These are phyloP conservation scores for Malthinus seriepunctatus DNA, from an alignment of 2,888 invertebrate genomes.

Conservation along the genomic window DNA sequence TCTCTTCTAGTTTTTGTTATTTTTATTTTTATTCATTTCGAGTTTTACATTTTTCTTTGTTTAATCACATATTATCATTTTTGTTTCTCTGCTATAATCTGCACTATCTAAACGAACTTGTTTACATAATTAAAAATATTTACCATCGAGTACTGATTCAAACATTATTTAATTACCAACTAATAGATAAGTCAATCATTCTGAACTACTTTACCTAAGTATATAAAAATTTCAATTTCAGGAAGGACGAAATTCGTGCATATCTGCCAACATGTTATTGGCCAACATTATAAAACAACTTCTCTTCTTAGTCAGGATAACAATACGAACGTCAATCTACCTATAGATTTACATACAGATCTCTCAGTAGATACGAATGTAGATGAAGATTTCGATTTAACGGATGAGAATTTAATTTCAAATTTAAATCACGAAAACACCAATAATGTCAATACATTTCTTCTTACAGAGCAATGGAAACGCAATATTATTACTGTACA, in stretches of 20 bases:
- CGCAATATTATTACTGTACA: constrained; percentile 2
- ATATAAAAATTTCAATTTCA: constrained; percentile 35
- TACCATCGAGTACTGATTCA: not conserved
- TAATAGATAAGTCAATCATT: constrained; percentile 11
- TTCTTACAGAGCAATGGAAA: constrained; percentile 2
- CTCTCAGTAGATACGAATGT: not conserved
- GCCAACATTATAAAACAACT: constrained; percentile 35
- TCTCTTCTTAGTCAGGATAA: constrained; percentile 36
- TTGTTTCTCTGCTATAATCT: too few relatives aligned
- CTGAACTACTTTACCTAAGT: constrained; percentile 10
- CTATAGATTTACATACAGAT: not conserved
- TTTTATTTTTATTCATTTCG: too few relatives aligned
- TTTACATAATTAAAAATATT: too few relatives aligned
- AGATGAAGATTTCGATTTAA: not conserved
- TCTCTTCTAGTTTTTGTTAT: too few relatives aligned
- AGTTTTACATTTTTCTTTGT: too few relatives aligned
- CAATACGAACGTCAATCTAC: constrained; percentile 2
- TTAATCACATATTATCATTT: too few relatives aligned
- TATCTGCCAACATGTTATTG: constrained; percentile 38
- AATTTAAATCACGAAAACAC: not conserved
- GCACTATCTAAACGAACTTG: too few relatives aligned
- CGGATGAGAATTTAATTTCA: not conserved
- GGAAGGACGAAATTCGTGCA: constrained; percentile 38
- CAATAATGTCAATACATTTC: too few relatives aligned
- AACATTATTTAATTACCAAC: not conserved